Evolutionary conservation across 2,797 vertebrate genomes (phyloP).

Genomic region (Syngnathus acus): DNA sequence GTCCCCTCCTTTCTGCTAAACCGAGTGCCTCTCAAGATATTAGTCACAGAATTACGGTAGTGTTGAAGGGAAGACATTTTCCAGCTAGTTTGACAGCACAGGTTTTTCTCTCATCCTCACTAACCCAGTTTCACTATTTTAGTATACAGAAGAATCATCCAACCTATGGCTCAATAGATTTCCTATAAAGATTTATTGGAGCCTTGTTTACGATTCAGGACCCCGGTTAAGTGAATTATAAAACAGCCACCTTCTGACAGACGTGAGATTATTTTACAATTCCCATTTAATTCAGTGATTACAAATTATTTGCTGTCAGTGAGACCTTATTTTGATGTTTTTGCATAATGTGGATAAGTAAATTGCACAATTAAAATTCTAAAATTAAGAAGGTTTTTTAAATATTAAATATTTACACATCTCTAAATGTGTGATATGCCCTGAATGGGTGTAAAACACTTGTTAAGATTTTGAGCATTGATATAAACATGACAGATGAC

Average conservation of each 20-base stretch:
- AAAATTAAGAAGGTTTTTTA: not conserved
- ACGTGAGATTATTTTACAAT: constrained; percentile 30
- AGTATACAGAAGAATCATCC: not conserved
- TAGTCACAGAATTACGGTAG: constrained; percentile 18
- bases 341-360: not conserved
- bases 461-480: no score
- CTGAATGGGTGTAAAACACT: no score
- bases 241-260: constrained; percentile 43
- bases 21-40: not conserved
- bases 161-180: constrained; percentile 36
- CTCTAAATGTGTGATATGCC: no score
- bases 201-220: constrained; percentile 39
- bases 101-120: constrained; percentile 25
- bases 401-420: no score
- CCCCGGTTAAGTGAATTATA: constrained; percentile 22
- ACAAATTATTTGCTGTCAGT: constrained; percentile 28
- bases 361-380: not conserved
- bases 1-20: constrained; percentile 16
- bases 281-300: constrained; percentile 15
- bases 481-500: no score
- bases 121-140: constrained; percentile 13
- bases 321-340: not conserved
- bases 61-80: constrained; percentile 19
- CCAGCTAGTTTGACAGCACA: constrained; percentile 12
- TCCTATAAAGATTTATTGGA: constrained; percentile 28